Percentiles rank a stretch among this genome's conserved stretches.
Evolutionary conservation across 2,113 vertebrate species (phyloP).

Genomic region (Grammomys dolichurus): DNA sequence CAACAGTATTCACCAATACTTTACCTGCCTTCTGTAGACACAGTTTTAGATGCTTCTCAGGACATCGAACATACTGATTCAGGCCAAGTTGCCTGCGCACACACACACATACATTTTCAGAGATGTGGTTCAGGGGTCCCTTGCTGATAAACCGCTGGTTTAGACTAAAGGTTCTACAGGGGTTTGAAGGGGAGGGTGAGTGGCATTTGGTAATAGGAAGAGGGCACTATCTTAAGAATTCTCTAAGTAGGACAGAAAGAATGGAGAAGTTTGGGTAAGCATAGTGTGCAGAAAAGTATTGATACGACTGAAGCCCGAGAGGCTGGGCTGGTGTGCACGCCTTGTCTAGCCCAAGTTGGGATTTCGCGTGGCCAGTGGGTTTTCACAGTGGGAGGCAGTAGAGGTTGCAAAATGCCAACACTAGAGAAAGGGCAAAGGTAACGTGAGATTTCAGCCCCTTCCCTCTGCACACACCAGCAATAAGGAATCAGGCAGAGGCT

Average conservation of each 20-base stretch:
- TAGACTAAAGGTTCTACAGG: background rate
- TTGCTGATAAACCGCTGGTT: background rate
- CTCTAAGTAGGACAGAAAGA: background rate
- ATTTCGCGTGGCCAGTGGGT: background rate
- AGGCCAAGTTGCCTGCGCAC: background rate
- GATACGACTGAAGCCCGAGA: rapidly evolving
- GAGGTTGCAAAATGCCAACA: background rate
- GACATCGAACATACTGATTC: background rate
- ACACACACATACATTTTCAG: background rate
- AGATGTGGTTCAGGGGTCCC: background rate
- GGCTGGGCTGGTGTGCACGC: too few relatives aligned
- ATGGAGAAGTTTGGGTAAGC: background rate
- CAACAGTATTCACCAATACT: background rate
- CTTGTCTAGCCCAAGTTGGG: background rate
- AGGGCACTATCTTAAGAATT: background rate
- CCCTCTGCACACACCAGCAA: background rate
- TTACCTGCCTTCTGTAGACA: background rate
- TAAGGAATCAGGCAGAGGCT: background rate
- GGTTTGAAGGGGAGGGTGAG: background rate
- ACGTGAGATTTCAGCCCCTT: background rate
- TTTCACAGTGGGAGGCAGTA: background rate
- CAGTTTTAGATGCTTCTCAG: background rate
- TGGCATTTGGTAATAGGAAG: background rate
- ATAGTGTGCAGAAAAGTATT: background rate
- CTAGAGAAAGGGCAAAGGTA: background rate